Conservation (phyloP, 2,797 vertebrate genomes). For the Parauchenoglanis ngamensis region DNA sequence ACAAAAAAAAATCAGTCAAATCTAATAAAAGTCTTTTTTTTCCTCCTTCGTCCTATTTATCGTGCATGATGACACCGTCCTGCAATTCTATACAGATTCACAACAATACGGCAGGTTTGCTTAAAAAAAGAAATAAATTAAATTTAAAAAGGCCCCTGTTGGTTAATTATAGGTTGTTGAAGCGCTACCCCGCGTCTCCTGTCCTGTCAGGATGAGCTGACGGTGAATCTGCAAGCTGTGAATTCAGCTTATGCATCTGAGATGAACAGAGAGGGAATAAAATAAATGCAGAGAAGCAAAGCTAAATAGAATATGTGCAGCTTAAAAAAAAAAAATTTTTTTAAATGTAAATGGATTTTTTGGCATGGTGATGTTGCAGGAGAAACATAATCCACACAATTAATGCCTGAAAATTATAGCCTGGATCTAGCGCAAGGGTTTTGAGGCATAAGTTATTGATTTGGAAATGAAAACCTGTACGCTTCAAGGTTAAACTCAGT, state of each 20-base stretch:
- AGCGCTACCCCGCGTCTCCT: slow-evolving; percentile 65
- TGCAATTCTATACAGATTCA: slow-evolving; percentile 58
- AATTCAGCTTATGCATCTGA: slow-evolving; percentile 58
- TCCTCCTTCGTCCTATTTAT: slow-evolving; percentile 56
- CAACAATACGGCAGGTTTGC: background rate
- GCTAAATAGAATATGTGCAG: slow-evolving; percentile 68
- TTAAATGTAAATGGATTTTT: slow-evolving; percentile 72
- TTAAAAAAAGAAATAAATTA: background rate
- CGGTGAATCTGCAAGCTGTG: slow-evolving; percentile 70
- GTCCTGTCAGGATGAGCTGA: slow-evolving; percentile 64
- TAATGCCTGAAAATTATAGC: slow-evolving; percentile 81
- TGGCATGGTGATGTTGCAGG: slow-evolving; percentile 60
- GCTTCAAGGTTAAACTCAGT: slow-evolving; percentile 84
- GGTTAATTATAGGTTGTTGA: slow-evolving; percentile 71
- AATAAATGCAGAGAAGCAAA: slow-evolving; percentile 41
- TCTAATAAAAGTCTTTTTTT: slow-evolving; percentile 61
- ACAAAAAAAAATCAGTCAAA: slow-evolving; percentile 60
- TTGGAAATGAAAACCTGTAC: slow-evolving; percentile 84
- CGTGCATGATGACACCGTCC: slow-evolving; percentile 70
- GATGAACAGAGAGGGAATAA: slow-evolving; percentile 29
- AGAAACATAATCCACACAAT: slow-evolving; percentile 81
- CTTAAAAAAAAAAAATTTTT: slow-evolving; percentile 50
- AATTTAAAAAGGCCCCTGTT: slow-evolving; percentile 59
- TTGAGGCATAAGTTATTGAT: slow-evolving; percentile 85
- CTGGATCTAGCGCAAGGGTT: slow-evolving; percentile 75